Evolutionary conservation across 2,888 invertebrate genomes (phyloP).

Genomic region (Cordilura impudica): DNA sequence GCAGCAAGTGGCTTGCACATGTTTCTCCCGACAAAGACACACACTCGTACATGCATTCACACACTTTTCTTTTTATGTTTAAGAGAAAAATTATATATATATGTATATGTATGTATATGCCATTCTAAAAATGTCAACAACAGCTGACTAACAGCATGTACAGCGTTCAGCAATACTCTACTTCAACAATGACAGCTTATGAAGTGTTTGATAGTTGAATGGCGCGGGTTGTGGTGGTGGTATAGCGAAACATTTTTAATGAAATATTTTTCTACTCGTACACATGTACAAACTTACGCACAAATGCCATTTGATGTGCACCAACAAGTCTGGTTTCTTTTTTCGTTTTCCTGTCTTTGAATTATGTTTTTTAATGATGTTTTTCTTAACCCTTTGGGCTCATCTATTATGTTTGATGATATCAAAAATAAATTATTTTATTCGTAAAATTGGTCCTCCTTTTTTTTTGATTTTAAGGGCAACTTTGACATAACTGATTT

Average conservation of each 20-base stretch:
- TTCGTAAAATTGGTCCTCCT: no score
- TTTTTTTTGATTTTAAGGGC: no score
- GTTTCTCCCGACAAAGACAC: slow-evolving; percentile 49
- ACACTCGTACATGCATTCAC: slow-evolving; percentile 7
- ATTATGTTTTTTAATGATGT: background rate
- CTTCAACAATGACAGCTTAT: slow-evolving; percentile 50
- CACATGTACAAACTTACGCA: background rate
- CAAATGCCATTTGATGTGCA: background rate
- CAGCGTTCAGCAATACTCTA: background rate
- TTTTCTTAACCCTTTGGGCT: background rate
- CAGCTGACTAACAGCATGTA: slow-evolving; percentile 57
- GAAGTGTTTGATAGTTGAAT: slow-evolving; percentile 49
- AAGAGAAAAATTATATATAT: slow-evolving; percentile 15
- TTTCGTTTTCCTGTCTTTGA: no score
- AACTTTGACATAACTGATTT: no score
- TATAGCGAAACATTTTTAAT: slow-evolving; percentile 1
- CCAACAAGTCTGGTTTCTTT: background rate
- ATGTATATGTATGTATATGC: background rate
- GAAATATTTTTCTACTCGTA: slow-evolving; percentile 18
- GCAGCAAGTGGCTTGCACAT: slow-evolving; percentile 60
- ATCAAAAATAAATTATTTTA: no score
- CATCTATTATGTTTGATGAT: no score
- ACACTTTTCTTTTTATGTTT: background rate
- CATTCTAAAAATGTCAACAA: slow-evolving; percentile 61
- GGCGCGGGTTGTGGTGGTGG: background rate